Evolutionary conservation across 2,888 invertebrate genomes (phyloP).

Genomic region (Lithophane semibrunnea): DNA sequence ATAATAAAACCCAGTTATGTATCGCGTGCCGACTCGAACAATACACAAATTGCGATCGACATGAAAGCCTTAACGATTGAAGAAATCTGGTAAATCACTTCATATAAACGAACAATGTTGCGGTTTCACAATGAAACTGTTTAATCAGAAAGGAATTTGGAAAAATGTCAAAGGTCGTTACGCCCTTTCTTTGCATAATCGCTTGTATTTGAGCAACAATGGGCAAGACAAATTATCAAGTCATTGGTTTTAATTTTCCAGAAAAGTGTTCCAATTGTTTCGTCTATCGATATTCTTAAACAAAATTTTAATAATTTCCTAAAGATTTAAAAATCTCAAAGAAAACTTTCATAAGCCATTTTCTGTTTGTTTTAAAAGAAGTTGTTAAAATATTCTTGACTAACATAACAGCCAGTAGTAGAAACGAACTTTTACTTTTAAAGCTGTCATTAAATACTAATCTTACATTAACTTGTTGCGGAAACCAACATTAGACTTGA

Average conservation of each 20-base stretch:
- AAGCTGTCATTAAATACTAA: too few species aligned
- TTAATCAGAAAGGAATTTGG: constrained; percentile 69
- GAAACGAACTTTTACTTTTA: too few species aligned
- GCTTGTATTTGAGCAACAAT: constrained; percentile 44
- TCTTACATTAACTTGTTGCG: too few species aligned
- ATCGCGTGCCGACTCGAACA: constrained; percentile 74
- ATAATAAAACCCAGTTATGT: constrained; percentile 62
- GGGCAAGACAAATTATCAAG: constrained; percentile 37
- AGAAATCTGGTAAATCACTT: constrained; percentile 80
- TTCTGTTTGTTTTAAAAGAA: not conserved
- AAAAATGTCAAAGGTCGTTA: constrained; percentile 60
- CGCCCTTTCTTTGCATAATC: constrained; percentile 43
- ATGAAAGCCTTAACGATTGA: constrained; percentile 77
- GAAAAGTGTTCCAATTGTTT: constrained; percentile 14
- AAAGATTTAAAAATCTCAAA: not conserved
- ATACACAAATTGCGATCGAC: constrained; percentile 77
- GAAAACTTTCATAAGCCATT: not conserved
- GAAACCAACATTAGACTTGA: too few species aligned
- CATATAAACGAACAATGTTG: constrained; percentile 74
- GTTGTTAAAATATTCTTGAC: not conserved
- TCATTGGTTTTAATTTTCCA: constrained; percentile 39
- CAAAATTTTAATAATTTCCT: not conserved
- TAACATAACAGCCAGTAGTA: too few species aligned
- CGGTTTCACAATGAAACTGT: constrained; percentile 66
- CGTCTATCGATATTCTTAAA: not conserved